A percentile compares a stretch with the other conserved stretches of the same genome.
phyloP scores from a whole-genome alignment of 2,113 vertebrate genomes.

The Micronycteris hirsuta region DNA sequence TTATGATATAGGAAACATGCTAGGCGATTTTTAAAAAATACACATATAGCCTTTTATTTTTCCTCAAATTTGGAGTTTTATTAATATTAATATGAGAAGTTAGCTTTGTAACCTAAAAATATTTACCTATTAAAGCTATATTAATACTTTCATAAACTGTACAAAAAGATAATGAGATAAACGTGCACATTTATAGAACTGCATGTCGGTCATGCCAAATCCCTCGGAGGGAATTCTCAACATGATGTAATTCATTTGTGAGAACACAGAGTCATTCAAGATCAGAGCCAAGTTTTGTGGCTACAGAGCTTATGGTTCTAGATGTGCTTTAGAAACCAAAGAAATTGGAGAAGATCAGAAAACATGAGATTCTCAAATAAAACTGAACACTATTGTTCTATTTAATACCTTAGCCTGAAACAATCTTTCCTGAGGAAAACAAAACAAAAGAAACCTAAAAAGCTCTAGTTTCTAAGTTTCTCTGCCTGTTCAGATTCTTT shows the following conservation, averaged over 20 bases:
- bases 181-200: slow-evolving; percentile 78
- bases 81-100: slow-evolving; percentile 59
- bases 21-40: not conserved
- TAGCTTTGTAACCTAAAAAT: slow-evolving; percentile 76
- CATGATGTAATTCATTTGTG: not conserved
- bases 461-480: not conserved
- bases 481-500: not conserved
- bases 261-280: not conserved
- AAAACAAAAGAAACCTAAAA: not conserved
- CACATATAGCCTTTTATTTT: slow-evolving; percentile 28
- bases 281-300: not conserved
- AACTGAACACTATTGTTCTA: not conserved
- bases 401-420: not conserved
- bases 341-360: not conserved
- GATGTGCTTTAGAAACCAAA: not conserved
- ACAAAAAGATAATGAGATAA: slow-evolving; percentile 78
- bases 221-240: not conserved
- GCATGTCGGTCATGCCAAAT: not conserved
- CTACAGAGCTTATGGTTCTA: not conserved
- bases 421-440: not conserved
- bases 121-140: slow-evolving; percentile 79
- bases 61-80: not conserved
- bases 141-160: slow-evolving; percentile 78
- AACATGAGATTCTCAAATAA: not conserved
- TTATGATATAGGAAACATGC: not conserved